phyloP scores from a whole-genome alignment of 2,113 vertebrate genomes.

The Xyliphius kryptos region DNA sequence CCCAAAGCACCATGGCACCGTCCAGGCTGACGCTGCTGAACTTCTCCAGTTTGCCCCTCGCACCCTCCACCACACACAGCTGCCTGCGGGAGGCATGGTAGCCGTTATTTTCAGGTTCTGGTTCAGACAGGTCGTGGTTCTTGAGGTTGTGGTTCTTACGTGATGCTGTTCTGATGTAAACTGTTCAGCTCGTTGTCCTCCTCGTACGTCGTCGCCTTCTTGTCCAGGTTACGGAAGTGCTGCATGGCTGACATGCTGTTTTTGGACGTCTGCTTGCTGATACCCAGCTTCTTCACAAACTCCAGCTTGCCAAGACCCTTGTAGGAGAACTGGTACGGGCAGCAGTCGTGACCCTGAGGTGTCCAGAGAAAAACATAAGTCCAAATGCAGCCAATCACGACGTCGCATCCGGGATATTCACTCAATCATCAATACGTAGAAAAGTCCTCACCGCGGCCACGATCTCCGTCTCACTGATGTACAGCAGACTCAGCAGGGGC shows the following conservation, averaged over 20 bases:
- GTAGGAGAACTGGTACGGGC: conserved; percentile 65
- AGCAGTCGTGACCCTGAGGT: conserved; percentile 67
- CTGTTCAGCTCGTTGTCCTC: conserved; percentile 54
- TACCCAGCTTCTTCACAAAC: conserved; percentile 64
- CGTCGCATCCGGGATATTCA: background rate
- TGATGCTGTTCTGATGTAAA: conserved; percentile 68
- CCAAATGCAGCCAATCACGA: background rate
- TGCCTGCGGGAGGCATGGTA: conserved; percentile 45
- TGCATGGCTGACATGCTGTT: conserved; percentile 65
- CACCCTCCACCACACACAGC: conserved; percentile 54
- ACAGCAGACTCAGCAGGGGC: conserved; percentile 57
- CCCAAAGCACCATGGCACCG: conserved; percentile 68
- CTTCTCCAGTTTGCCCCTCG: conserved; percentile 52
- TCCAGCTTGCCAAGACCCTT: conserved; percentile 53
- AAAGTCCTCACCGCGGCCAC: conserved; percentile 58
- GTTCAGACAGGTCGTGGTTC: background rate
- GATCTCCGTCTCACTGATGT: conserved; percentile 57
- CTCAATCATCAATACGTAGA: no score
- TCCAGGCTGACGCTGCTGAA: conserved; percentile 69
- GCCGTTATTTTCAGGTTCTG: background rate
- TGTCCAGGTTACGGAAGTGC: conserved; percentile 72
- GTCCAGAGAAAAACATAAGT: background rate
- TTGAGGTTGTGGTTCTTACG: conserved; percentile 42
- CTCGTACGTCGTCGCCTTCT: conserved; percentile 60
- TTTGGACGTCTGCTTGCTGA: conserved; percentile 61